Evolutionary conservation across 1,140 invertebrate species (phyloP).

Genomic region (Medauroidea extradentata): DNA sequence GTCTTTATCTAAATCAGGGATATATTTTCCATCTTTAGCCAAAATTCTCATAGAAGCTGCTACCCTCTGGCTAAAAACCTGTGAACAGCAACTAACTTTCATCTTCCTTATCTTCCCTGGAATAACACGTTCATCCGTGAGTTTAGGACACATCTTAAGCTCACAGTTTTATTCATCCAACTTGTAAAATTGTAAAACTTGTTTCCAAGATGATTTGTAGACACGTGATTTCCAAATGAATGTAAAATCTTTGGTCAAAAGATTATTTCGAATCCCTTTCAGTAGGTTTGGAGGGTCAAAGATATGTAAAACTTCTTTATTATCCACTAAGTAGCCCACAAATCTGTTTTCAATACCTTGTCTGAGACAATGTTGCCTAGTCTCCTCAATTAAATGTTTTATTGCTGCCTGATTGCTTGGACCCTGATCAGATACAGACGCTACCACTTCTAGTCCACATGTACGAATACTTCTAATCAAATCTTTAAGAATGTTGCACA

Average conservation of each 20-base stretch:
- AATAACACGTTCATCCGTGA: not conserved
- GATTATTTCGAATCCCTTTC: conserved; percentile 4
- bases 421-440: conserved; percentile 4
- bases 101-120: conserved; percentile 5
- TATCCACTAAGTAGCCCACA: not conserved
- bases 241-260: not conserved
- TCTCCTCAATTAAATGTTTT: not conserved
- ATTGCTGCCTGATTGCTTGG: conserved; percentile 5
- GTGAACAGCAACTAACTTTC: not conserved
- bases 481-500: not conserved
- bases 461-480: not conserved
- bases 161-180: not conserved
- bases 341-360: too few relatives aligned
- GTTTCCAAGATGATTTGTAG: not conserved
- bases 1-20: not conserved
- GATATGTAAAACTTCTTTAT: not conserved
- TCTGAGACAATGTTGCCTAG: too few relatives aligned
- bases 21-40: not conserved
- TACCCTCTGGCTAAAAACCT: not conserved
- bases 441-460: not conserved
- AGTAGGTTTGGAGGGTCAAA: conserved; percentile 2
- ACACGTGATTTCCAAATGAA: not conserved
- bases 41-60: conserved; percentile 1
- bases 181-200: conserved; percentile 1
- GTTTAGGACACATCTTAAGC: not conserved